Evolutionary conservation across 1,140 invertebrate genomes (phyloP).

Genomic region (Asbolus verrucosus): DNA sequence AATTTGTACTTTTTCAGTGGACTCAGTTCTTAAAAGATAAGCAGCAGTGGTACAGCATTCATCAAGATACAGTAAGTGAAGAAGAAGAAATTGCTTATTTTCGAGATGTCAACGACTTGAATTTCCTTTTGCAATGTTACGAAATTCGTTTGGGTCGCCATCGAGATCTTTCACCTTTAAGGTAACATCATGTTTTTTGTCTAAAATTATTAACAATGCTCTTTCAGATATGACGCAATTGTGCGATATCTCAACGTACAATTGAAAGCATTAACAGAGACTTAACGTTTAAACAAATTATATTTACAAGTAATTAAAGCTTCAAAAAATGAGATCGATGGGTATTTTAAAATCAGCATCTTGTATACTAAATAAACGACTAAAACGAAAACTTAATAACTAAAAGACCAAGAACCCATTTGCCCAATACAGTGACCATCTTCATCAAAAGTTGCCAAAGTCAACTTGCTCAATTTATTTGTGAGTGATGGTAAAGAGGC

Average conservation of each 20-base stretch:
- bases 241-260: slow-evolving; percentile 46
- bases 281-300: not conserved
- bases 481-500: slow-evolving; percentile 69
- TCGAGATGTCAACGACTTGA: slow-evolving; percentile 63
- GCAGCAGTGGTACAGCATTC: slow-evolving; percentile 61
- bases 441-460: slow-evolving; percentile 89
- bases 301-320: slow-evolving; percentile 25
- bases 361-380: not conserved
- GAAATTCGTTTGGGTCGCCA: slow-evolving; percentile 66
- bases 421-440: slow-evolving; percentile 82
- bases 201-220: too few relatives aligned
- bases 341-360: not conserved
- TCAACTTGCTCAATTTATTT: slow-evolving; percentile 88
- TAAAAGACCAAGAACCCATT: slow-evolving; percentile 81
- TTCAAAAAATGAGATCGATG: slow-evolving; percentile 15
- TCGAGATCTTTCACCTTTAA: slow-evolving; percentile 61
- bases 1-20: slow-evolving; percentile 42
- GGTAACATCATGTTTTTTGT: too few relatives aligned
- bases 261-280: not conserved
- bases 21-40: slow-evolving; percentile 54
- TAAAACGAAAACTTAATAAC: slow-evolving; percentile 65
- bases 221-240: slow-evolving; percentile 45
- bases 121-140: slow-evolving; percentile 64
- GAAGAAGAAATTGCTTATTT: slow-evolving; percentile 66
- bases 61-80: slow-evolving; percentile 62